Percentiles rank a stretch among this genome's conserved stretches.
phyloP scores from a whole-genome alignment of 2,888 invertebrate genomes.

The Strigamia transsilvanica region DNA sequence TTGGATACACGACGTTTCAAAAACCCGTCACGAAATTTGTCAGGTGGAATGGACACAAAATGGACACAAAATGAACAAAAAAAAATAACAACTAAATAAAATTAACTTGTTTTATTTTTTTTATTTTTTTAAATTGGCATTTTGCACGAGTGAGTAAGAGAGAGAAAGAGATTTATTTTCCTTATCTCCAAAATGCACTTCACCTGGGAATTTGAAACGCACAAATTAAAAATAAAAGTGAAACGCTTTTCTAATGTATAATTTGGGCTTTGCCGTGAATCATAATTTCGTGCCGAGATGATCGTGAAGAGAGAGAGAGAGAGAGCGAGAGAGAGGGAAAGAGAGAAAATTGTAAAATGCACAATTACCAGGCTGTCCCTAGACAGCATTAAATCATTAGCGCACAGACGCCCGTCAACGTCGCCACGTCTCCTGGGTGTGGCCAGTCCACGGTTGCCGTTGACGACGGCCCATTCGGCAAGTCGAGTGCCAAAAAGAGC shows the following conservation, averaged over 20 bases:
- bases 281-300: slow-evolving; percentile 14
- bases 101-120: too few species aligned
- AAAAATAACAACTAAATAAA: too few species aligned
- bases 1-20: not conserved
- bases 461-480: too few species aligned
- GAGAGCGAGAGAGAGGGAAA: too few species aligned
- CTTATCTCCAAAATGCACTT: slow-evolving; percentile 10
- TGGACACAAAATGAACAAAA: too few species aligned
- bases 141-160: not conserved
- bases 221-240: not conserved
- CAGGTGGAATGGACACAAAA: too few species aligned
- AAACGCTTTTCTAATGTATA: slow-evolving; percentile 20
- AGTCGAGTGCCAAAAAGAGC: too few species aligned
- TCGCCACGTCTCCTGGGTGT: not conserved
- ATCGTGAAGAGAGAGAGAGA: not conserved
- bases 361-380: not conserved
- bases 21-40: too few species aligned
- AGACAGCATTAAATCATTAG: slow-evolving; percentile 7
- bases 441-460: not conserved
- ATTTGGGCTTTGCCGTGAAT: slow-evolving; percentile 15
- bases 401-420: not conserved
- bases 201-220: not conserved
- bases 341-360: not conserved
- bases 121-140: not conserved
- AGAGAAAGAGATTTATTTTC: too few species aligned